Percentiles rank a stretch among this genome's conserved stretches.
phyloP scores from a whole-genome alignment of 2,113 vertebrate genomes.

The Phaetusa simplex region DNA sequence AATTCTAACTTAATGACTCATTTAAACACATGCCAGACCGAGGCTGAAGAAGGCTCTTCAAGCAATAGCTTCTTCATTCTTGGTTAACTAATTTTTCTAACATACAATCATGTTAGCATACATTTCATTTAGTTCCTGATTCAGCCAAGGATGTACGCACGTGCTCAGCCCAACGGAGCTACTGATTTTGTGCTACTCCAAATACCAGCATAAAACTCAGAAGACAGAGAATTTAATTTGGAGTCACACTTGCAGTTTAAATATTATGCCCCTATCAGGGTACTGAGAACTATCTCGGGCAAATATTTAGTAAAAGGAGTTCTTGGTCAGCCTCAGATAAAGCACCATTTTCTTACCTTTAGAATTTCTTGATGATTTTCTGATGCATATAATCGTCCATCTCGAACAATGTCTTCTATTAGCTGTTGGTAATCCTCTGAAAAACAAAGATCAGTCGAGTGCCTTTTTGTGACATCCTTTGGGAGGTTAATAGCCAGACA shows the following conservation, averaged over 20 bases:
- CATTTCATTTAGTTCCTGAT: not conserved
- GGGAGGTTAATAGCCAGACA: not conserved
- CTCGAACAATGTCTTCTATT: constrained; percentile 92
- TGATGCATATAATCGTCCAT: constrained; percentile 90
- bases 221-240: not conserved
- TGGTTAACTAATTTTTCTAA: not conserved
- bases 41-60: not conserved
- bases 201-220: not conserved
- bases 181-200: not conserved
- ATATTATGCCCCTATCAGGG: not conserved
- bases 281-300: not conserved
- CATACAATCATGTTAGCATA: not conserved
- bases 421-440: constrained; percentile 95
- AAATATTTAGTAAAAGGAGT: not conserved
- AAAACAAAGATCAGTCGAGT: constrained; percentile 3
- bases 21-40: not conserved
- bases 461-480: not conserved
- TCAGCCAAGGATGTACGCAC: fast-evolving
- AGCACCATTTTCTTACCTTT: constrained; percentile 76
- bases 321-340: not conserved
- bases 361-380: constrained; percentile 95
- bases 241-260: not conserved
- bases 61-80: not conserved
- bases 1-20: not conserved
- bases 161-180: not conserved